Evolutionary conservation across 2,888 invertebrate species (phyloP).

Genomic region (Nephrocerus scutellatus): DNA sequence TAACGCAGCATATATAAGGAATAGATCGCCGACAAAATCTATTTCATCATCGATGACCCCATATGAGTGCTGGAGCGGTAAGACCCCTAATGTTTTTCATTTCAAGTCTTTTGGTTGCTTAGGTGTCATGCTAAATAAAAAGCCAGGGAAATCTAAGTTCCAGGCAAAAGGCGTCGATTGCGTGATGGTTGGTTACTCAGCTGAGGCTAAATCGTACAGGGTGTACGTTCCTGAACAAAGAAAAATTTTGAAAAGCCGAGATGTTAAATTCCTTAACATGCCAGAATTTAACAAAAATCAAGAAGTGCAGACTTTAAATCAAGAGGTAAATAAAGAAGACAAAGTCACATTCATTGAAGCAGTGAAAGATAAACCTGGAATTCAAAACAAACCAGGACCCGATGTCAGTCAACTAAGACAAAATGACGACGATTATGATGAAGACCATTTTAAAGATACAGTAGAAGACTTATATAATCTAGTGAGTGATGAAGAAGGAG

Average conservation of each 20-base stretch:
- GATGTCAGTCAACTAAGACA: no score
- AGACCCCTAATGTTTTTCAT: conserved; percentile 13
- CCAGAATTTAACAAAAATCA: no score
- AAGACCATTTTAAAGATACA: no score
- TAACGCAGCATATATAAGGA: conserved; percentile 10
- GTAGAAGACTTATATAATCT: no score
- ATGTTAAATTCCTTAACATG: no score
- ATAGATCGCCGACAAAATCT: conserved; percentile 13
- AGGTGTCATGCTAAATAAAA: conserved; percentile 8
- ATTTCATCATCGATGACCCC: conserved; percentile 17
- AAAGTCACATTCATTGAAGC: conserved; percentile 1
- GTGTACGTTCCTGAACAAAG: no score
- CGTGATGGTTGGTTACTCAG: conserved; percentile 13
- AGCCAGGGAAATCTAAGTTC: conserved; percentile 13
- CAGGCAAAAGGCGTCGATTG: conserved; percentile 11
- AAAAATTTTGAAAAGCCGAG: no score
- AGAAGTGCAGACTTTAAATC: no score
- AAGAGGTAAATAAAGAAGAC: no score
- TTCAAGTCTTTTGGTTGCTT: conserved; percentile 12
- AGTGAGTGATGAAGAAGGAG: no score
- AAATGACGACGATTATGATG: no score
- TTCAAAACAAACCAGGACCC: no score
- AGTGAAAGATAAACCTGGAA: conserved; percentile 17
- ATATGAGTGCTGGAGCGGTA: conserved; percentile 20
- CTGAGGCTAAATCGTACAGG: conserved; percentile 5